A percentile compares a stretch with the other conserved stretches of the same genome.
phyloP scores from a whole-genome alignment of 2,888 invertebrate genomes.

The Hypercompe scribonia region DNA sequence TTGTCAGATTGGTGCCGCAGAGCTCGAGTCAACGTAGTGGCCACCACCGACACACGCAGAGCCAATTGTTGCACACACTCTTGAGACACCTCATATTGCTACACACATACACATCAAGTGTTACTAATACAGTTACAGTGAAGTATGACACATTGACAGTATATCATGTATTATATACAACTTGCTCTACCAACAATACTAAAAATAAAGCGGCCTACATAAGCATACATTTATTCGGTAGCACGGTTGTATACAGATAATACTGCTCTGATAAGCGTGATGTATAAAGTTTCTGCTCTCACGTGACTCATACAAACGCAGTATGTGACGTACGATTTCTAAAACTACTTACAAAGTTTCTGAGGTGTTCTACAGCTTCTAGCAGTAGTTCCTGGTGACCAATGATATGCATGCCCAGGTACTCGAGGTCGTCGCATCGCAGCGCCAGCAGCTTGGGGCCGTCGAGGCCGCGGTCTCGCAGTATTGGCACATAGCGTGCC shows the following conservation, averaged over 20 bases:
- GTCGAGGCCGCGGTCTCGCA: slow-evolving; percentile 93
- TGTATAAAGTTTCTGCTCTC: slow-evolving; percentile 28
- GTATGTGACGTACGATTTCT: slow-evolving; percentile 9
- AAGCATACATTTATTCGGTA: slow-evolving; percentile 35
- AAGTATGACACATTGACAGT: slow-evolving; percentile 18
- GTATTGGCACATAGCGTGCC: slow-evolving; percentile 92
- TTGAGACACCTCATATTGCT: slow-evolving; percentile 96
- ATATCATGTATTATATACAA: slow-evolving; percentile 26
- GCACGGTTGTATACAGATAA: slow-evolving; percentile 45
- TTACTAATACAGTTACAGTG: slow-evolving; percentile 23
- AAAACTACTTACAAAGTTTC: slow-evolving; percentile 92
- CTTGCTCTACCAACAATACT: slow-evolving; percentile 27
- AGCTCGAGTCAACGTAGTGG: slow-evolving; percentile 90
- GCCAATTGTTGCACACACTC: slow-evolving; percentile 97
- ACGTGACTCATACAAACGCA: slow-evolving; percentile 41
- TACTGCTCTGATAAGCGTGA: slow-evolving; percentile 43
- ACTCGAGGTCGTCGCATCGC: slow-evolving; percentile 95
- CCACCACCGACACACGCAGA: slow-evolving; percentile 93
- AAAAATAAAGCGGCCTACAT: slow-evolving; percentile 36
- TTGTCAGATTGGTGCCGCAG: slow-evolving; percentile 89
- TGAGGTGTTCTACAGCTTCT: slow-evolving; percentile 95
- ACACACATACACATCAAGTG: slow-evolving; percentile 46
- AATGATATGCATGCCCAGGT: slow-evolving; percentile 93
- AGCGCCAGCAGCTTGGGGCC: slow-evolving; percentile 94
- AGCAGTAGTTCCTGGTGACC: slow-evolving; percentile 98